phyloP scores from a whole-genome alignment of 2,888 invertebrate species.

The Lymantria dispar region DNA sequence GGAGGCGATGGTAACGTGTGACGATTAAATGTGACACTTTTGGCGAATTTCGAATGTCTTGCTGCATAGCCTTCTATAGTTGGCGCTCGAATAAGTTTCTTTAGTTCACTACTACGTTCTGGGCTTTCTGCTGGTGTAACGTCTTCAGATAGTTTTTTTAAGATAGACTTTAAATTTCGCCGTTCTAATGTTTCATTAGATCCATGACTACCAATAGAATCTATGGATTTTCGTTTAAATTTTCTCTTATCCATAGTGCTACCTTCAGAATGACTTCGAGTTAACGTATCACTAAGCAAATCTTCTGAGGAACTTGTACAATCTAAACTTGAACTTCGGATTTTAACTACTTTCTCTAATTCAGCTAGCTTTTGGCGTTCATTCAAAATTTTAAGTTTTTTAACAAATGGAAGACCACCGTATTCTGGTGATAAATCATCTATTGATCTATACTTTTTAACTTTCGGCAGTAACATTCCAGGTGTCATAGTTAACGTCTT shows the following conservation, averaged over 20 bases:
- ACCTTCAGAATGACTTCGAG: constrained; percentile 91
- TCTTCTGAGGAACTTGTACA: constrained; percentile 84
- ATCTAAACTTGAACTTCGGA: constrained; percentile 91
- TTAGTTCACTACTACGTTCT: constrained; percentile 82
- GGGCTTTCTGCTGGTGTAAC: constrained; percentile 75
- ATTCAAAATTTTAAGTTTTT: constrained; percentile 93
- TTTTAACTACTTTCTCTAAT: constrained; percentile 88
- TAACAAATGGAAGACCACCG: constrained; percentile 92
- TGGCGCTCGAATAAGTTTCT: constrained; percentile 89
- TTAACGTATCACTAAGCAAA: constrained; percentile 82
- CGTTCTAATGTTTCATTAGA: constrained; percentile 93
- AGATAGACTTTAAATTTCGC: constrained; percentile 90
- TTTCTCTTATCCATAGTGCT: constrained; percentile 86
- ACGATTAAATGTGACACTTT: constrained; percentile 94
- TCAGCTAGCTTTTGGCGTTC: constrained; percentile 93
- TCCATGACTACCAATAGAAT: constrained; percentile 63
- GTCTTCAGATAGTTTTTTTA: constrained; percentile 91
- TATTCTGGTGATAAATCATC: constrained; percentile 94
- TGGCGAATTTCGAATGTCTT: constrained; percentile 92
- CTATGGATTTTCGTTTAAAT: constrained; percentile 69
- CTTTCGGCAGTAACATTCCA: constrained; percentile 61
- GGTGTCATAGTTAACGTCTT: constrained; percentile 37
- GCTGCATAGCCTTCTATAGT: constrained; percentile 95
- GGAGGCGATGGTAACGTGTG: constrained; percentile 93
- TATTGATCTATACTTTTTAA: constrained; percentile 90